Base-by-base conservation (phyloP, 2,888 invertebrate genomes). In the Syritta pipiens region DNA sequence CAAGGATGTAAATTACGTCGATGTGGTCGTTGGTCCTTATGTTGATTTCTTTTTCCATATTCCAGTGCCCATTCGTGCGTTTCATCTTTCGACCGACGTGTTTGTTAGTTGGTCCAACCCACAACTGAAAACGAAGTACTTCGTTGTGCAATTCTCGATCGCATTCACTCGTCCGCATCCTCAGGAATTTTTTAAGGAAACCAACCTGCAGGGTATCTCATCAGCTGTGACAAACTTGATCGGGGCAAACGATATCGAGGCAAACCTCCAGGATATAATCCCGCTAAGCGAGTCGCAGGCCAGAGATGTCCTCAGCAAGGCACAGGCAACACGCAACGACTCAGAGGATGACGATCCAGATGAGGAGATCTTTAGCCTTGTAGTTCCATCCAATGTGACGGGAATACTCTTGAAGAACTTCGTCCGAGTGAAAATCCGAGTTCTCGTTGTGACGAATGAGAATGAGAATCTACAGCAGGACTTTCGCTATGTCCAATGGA, bases 401-500 rank as follows among this genome's bases (percentile, higher is more conserved):
- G 89, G 89, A 1, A 81, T 89, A 28, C 82, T 89, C 26, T 67
- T 89, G 49, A 85, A 85, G 48, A 86, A 87, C 42, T 86, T 86
- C 22, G 83, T 81, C 3, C 85, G 86, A 28, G 84, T 88, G 6
- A 86, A 86, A 77, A 83, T 88, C 77, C 84, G 89, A 4, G 86
- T 89, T 22, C 83, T 89, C 4, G 84, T 88, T 37, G 85, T 88
- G 3, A 88, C 88, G 17, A 81, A 83, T 20, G 88, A 88, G 65
- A 88, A 87, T 74, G 87, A 88, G 81, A 81, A 85, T 44, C 81
- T 89, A 5, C 83, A 84, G 1, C 88, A 88, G 82, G 87, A 89
- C 82, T 86, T 86, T 83, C 86, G 85, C 74, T 88, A 87, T 81
- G 86, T 89, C 7, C 86, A 88, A 81, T 89, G 89, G 89, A 88